phyloP scores from a whole-genome alignment of 1,140 invertebrate species.

The Caenorhabditis tropicalis region DNA sequence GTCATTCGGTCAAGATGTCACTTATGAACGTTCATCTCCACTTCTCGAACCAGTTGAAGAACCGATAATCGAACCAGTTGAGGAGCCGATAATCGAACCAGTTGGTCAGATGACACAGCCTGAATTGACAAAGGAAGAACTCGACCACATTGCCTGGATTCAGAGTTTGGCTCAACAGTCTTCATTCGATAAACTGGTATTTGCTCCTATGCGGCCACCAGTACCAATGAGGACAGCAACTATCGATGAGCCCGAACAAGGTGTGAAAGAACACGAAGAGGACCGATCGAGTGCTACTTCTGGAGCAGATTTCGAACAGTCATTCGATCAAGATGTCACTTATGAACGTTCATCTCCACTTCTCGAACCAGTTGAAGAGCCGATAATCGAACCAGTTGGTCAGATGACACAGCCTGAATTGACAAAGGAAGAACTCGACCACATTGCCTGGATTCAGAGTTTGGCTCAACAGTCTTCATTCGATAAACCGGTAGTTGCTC shows the following conservation, averaged over 20 bases:
- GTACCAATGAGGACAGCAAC: background rate
- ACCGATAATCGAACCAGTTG: background rate
- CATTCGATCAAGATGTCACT: slow-evolving; percentile 16
- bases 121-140: slow-evolving; percentile 7
- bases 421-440: slow-evolving; percentile 36
- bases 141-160: slow-evolving; percentile 32
- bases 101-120: background rate
- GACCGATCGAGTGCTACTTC: slow-evolving; percentile 44
- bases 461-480: slow-evolving; percentile 47
- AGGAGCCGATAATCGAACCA: background rate
- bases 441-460: slow-evolving; percentile 41
- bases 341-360: slow-evolving; percentile 47
- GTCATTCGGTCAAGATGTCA: background rate
- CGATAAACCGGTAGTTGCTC: background rate
- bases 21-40: background rate
- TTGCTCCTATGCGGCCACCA: background rate
- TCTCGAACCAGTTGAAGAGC: slow-evolving; percentile 4
- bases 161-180: background rate
- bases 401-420: background rate
- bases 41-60: background rate
- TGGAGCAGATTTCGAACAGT: slow-evolving; percentile 42
- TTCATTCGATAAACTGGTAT: background rate
- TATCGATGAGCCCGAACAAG: background rate
- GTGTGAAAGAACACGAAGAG: background rate
- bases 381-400: background rate